phyloP scores from a whole-genome alignment of 2,888 invertebrate species.

The Andrena trimmerana region DNA sequence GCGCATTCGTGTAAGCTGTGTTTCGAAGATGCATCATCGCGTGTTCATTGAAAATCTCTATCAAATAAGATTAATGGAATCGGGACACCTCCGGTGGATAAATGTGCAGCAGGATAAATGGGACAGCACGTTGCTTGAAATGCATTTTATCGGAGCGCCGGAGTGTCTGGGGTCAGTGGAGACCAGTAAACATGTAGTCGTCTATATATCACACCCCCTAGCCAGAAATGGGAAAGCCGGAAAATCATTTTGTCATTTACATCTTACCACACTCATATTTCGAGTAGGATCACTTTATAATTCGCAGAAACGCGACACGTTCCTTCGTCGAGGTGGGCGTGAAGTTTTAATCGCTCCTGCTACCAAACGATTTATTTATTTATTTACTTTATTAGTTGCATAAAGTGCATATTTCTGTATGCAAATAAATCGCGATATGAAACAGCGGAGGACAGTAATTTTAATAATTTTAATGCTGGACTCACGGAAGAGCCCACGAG shows the following conservation, averaged over 20 bases:
- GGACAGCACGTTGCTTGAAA: conserved; percentile 42
- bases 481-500: conserved; percentile 1
- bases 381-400: too few relatives aligned
- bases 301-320: not conserved
- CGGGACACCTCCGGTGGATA: conserved; percentile 24
- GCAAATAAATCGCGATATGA: conserved; percentile 2
- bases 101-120: conserved; percentile 45
- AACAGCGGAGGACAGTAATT: conserved; percentile 24
- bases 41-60: not conserved
- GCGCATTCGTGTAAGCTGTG: not conserved
- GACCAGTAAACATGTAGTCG: conserved; percentile 55
- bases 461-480: conserved; percentile 36
- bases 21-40: not conserved
- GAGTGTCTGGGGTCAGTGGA: conserved; percentile 61
- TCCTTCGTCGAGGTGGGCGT: not conserved
- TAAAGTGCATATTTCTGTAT: not conserved
- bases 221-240: conserved; percentile 13
- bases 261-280: not conserved
- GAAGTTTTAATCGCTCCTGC: too few relatives aligned
- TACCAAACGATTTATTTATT: too few relatives aligned
- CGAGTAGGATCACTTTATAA: not conserved
- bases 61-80: conserved; percentile 48
- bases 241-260: conserved; percentile 46
- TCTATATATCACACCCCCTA: conserved; percentile 26
- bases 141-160: conserved; percentile 60